phyloP scores from a whole-genome alignment of 2,888 invertebrate species.

The Auanema sp. region DNA sequence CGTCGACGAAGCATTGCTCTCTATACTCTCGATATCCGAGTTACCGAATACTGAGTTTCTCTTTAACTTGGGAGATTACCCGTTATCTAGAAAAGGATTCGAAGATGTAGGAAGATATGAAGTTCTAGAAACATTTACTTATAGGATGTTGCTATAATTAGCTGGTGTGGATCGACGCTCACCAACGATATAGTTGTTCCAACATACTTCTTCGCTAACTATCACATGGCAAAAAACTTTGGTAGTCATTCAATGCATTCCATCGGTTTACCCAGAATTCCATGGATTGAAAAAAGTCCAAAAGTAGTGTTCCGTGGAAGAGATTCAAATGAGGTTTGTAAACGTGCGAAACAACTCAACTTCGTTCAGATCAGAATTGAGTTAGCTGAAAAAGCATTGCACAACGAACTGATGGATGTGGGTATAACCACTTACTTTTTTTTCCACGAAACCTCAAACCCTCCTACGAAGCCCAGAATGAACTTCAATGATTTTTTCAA shows the following conservation, averaged over 20 bases:
- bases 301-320: slow-evolving; percentile 16
- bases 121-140: background rate
- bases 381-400: background rate
- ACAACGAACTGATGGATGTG: slow-evolving; percentile 75
- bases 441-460: slow-evolving; percentile 68
- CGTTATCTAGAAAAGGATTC: slow-evolving; percentile 1
- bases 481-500: slow-evolving; percentile 91
- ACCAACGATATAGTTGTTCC: slow-evolving; percentile 16
- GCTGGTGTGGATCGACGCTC: slow-evolving; percentile 16
- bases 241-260: background rate
- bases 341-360: background rate
- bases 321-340: slow-evolving; percentile 12
- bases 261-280: background rate
- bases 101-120: slow-evolving; percentile 1
- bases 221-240: slow-evolving; percentile 4
- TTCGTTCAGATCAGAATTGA: slow-evolving; percentile 7
- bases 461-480: slow-evolving; percentile 75
- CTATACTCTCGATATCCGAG: slow-evolving; percentile 5
- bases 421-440: slow-evolving; percentile 95
- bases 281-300: slow-evolving; percentile 8
- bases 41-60: slow-evolving; percentile 15
- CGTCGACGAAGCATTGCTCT: slow-evolving; percentile 9
- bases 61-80: slow-evolving; percentile 19
- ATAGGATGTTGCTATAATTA: slow-evolving; percentile 13
- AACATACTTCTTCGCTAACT: slow-evolving; percentile 7